These are phyloP conservation scores for Nomada flava DNA, from an alignment of 2,888 invertebrate genomes.

Conservation along the genomic window DNA sequence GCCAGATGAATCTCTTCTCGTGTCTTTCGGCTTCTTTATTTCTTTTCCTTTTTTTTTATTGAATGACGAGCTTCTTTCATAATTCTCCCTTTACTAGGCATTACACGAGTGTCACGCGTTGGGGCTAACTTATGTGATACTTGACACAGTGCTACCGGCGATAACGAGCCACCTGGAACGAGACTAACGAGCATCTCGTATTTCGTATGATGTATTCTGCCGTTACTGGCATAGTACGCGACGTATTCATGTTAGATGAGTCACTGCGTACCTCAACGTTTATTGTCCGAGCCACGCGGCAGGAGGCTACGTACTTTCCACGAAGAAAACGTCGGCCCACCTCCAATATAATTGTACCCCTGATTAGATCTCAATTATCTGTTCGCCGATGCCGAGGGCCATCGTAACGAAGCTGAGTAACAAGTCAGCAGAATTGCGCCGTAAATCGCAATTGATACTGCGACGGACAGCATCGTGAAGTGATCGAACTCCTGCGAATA, in stretches of 20 bases:
- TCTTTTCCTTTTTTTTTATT: neutral
- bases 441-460: neutral
- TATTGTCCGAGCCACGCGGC: neutral
- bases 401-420: slow-evolving; percentile 3
- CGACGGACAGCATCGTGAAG: too few species aligned
- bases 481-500: neutral
- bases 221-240: slow-evolving; percentile 67
- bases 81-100: slow-evolving; percentile 55
- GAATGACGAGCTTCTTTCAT: slow-evolving; percentile 61
- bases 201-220: slow-evolving; percentile 74
- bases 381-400: neutral
- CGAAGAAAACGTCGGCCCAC: slow-evolving; percentile 7
- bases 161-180: slow-evolving; percentile 78
- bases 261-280: slow-evolving; percentile 19
- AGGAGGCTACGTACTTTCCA: neutral
- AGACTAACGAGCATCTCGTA: slow-evolving; percentile 80
- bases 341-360: slow-evolving; percentile 9
- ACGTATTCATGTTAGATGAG: slow-evolving; percentile 53
- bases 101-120: slow-evolving; percentile 65
- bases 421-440: neutral
- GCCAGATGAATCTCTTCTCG: neutral
- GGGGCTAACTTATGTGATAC: slow-evolving; percentile 78
- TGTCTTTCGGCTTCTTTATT: neutral
- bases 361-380: slow-evolving; percentile 10
- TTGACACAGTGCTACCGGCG: slow-evolving; percentile 78